A percentile compares a stretch with the other conserved stretches of the same genome.
Evolutionary conservation across 2,888 invertebrate genomes (phyloP).

Genomic region (Cosmopolites sordidus): DNA sequence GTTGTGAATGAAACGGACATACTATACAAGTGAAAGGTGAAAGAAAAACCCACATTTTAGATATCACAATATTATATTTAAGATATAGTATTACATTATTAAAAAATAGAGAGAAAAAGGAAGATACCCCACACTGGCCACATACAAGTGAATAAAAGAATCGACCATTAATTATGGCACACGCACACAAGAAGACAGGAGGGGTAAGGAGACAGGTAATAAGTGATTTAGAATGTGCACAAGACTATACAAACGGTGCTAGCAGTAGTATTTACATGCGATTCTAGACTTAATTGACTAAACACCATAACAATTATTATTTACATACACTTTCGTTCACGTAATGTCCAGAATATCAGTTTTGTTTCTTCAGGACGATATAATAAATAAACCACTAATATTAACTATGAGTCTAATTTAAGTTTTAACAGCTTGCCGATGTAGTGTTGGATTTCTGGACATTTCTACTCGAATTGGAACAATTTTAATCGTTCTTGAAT

Average conservation of each 20-base stretch:
- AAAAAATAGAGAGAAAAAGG: slow-evolving; percentile 15
- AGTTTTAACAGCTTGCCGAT: not conserved
- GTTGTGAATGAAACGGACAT: no score
- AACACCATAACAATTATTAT: not conserved
- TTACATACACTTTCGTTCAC: not conserved
- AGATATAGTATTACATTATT: slow-evolving; percentile 16
- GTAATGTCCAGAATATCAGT: no score
- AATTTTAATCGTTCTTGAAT: slow-evolving; percentile 42
- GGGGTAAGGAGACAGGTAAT: not conserved
- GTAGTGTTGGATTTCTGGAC: slow-evolving; percentile 28
- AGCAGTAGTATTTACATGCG: not conserved
- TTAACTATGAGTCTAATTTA: not conserved
- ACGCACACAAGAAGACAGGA: slow-evolving; percentile 33
- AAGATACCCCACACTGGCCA: slow-evolving; percentile 37
- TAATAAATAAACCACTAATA: not conserved
- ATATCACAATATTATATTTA: slow-evolving; percentile 33
- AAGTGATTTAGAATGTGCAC: slow-evolving; percentile 17
- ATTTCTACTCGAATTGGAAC: slow-evolving; percentile 43
- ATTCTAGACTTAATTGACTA: not conserved
- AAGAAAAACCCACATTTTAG: slow-evolving; percentile 27
- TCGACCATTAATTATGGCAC: slow-evolving; percentile 35
- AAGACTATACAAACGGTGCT: slow-evolving; percentile 34
- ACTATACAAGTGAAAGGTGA: slow-evolving; percentile 5
- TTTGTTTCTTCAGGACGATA: no score
- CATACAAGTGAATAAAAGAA: slow-evolving; percentile 28